Evolutionary conservation across 2,797 vertebrate species (phyloP).

Genomic region (Kryptolebias ocellatus): DNA sequence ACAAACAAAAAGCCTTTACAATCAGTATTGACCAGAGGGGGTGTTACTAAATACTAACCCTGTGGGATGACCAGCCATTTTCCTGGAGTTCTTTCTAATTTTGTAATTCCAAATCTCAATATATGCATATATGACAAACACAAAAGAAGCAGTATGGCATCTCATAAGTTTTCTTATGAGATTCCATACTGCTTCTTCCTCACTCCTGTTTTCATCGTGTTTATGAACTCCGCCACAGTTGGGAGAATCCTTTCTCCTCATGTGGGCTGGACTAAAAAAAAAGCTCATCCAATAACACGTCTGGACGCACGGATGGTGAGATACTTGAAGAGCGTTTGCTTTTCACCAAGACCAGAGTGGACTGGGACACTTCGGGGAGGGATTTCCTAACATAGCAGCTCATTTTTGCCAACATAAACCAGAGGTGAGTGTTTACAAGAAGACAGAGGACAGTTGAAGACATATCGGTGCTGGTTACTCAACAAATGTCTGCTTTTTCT

Average conservation of each 20-base stretch:
- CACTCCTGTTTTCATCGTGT: not conserved
- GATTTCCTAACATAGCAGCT: constrained; percentile 40
- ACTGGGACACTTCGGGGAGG: constrained; percentile 27
- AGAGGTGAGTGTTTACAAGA: constrained; percentile 49
- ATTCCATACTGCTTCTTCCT: no score
- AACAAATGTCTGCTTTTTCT: not conserved
- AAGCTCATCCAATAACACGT: constrained; percentile 35
- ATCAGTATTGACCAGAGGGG: not conserved
- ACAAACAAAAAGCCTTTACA: no score
- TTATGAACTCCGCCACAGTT: constrained; percentile 44
- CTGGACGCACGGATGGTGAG: constrained; percentile 8
- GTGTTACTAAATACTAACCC: not conserved
- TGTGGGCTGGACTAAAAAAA: constrained; percentile 60
- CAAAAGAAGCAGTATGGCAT: no score
- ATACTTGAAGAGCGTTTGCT: not conserved
- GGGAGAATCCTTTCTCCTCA: constrained; percentile 25
- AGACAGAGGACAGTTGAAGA: not conserved
- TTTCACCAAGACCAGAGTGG: constrained; percentile 27
- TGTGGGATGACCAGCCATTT: not conserved
- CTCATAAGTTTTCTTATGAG: not conserved
- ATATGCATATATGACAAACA: no score
- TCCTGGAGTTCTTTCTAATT: not conserved
- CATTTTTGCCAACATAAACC: constrained; percentile 22
- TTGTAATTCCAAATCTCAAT: no score
- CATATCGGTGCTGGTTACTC: not conserved